Evolutionary conservation across 2,797 vertebrate species (phyloP).

Genomic region (Tragopan temminckii): DNA sequence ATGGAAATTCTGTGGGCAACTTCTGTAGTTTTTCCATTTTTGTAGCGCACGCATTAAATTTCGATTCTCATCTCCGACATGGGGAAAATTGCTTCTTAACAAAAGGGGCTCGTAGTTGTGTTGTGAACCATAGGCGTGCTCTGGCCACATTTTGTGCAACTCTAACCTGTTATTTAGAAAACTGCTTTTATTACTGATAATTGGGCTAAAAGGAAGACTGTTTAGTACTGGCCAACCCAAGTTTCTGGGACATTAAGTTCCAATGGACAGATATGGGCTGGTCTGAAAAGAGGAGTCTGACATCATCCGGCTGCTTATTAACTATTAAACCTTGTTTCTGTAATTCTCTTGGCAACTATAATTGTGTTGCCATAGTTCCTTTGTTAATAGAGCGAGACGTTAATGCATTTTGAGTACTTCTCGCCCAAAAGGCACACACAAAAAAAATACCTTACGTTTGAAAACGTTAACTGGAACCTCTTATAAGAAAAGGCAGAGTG

Average conservation of each 20-base stretch:
- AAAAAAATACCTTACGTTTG: background rate
- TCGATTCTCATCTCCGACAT: too few species aligned
- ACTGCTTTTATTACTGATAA: conserved; percentile 60
- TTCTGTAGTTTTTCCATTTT: background rate
- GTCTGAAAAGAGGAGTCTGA: conserved; percentile 53
- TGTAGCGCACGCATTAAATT: background rate
- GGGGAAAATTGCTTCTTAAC: background rate
- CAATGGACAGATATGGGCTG: conserved; percentile 48
- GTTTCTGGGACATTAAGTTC: conserved; percentile 64
- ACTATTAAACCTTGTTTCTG: conserved; percentile 57
- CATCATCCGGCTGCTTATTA: conserved; percentile 64
- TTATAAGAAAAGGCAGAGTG: accelerated
- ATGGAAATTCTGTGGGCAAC: background rate
- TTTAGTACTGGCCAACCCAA: conserved; percentile 48
- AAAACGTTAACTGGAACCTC: background rate
- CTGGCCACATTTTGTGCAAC: conserved; percentile 1
- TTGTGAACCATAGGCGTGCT: background rate
- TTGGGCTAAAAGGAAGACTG: conserved; percentile 45
- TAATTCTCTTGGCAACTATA: conserved; percentile 43
- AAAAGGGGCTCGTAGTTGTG: background rate
- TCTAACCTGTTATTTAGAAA: conserved; percentile 53
- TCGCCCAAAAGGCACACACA: background rate
- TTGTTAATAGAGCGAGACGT: conserved; percentile 46
- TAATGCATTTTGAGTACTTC: conserved; percentile 34
- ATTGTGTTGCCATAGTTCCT: conserved; percentile 60